Evolutionary conservation across 2,113 vertebrate species (phyloP), one percentile per base, ranked within the genome.

Genomic region (Cairina moschata): DNA sequence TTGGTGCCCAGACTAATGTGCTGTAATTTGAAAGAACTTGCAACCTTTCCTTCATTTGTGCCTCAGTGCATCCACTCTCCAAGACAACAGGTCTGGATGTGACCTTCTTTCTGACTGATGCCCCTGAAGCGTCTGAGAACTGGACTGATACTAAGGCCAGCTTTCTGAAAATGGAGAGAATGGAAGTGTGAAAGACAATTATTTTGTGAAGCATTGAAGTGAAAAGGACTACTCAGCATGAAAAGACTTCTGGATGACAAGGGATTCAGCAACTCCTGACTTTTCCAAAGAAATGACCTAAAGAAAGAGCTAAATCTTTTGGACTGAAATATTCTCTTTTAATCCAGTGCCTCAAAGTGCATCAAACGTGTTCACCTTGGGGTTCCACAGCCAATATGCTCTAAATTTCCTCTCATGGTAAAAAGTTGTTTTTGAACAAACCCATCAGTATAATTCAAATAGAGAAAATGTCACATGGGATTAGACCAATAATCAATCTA

Each of bases 401-500:
- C 83, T 92, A 68, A 34, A 79, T 84, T 92, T 92, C 34, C 73
- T 82, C 73, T 86, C 44, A 58, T 50, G 44, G 58, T 55, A 93
- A 79, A 88, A 93, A 66, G 38, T 50, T 79, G 13, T 32, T 29
- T 78, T 59, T 84, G 54, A 75, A 23, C 32, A 94, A 90, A 69
- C n/a, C 3, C 44, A n/a, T 76, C 40, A 59, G 72, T 66, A 46
- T 90, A 80, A 95, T 72, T 93, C 54, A 82, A 82, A 84, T 48
- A 79, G 62, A 76, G 88, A 76, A 89, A 87, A 15, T 79, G 69
- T 72, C 77, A 65, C 44, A 38, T 84, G 86, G 62, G 50, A 95
- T 95, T 95, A 97, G 50, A 79, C 62, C 79, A 89, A 76, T 93
- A 91, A 96, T 96, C 74, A 95, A 73, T 95, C 86, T 81, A 46